These are phyloP conservation scores for Taenioides sp. DNA, from an alignment of 2,797 vertebrate species.

Conservation along the genomic window DNA sequence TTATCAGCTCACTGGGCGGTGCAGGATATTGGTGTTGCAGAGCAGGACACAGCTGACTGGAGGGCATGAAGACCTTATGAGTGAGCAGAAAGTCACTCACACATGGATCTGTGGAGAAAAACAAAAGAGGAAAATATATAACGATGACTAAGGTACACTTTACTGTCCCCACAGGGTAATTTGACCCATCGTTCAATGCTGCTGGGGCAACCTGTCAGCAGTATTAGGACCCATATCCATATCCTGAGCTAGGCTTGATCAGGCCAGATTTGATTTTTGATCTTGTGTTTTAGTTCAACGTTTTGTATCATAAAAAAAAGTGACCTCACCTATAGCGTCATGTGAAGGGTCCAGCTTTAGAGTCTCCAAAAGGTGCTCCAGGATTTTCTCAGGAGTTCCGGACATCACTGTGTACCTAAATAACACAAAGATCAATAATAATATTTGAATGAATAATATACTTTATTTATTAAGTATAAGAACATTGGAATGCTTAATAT, in stretches of 20 bases:
- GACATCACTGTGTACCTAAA: slow-evolving; percentile 92
- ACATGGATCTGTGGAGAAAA: slow-evolving; percentile 80
- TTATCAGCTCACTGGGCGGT: background rate
- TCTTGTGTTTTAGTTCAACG: background rate
- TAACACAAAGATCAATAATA: slow-evolving; percentile 9
- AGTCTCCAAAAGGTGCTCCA: slow-evolving; percentile 91
- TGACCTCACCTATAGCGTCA: slow-evolving; percentile 80
- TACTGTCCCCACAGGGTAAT: background rate
- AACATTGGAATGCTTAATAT: too few species aligned
- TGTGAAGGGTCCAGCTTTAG: slow-evolving; percentile 85
- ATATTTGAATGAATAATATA: background rate
- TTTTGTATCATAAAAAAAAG: background rate
- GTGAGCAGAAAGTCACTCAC: slow-evolving; percentile 92
- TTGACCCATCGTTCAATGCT: too few species aligned
- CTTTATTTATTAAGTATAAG: background rate
- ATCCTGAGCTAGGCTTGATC: too few species aligned
- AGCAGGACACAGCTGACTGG: slow-evolving; percentile 84
- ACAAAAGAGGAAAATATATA: background rate
- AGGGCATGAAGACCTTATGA: slow-evolving; percentile 92
- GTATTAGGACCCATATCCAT: too few species aligned
- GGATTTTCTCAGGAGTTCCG: slow-evolving; percentile 94
- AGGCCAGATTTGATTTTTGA: too few species aligned
- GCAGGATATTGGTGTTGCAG: slow-evolving; percentile 93
- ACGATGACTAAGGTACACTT: slow-evolving; percentile 6
- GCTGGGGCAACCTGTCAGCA: too few species aligned